Percentiles rank a stretch among this genome's conserved stretches.
These are phyloP conservation scores for Axinella damicornis DNA, from an alignment of 37 sponge, comb jelly and placozoan genomes.

Conservation along the genomic window DNA sequence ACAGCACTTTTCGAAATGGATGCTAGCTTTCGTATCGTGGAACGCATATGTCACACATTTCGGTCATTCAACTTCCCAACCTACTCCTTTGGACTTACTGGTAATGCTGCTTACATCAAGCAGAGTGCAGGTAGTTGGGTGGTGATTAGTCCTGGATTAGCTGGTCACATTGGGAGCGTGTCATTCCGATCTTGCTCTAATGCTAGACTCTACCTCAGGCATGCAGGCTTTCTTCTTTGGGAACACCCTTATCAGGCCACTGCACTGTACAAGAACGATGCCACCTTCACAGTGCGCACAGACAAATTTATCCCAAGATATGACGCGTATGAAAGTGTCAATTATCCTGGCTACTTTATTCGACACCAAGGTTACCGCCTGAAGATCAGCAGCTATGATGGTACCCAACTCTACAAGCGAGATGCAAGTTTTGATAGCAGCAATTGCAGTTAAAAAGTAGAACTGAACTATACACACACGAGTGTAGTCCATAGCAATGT, in stretches of 20 bases:
- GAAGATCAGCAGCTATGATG: constrained; percentile 2
- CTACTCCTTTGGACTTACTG: neutral
- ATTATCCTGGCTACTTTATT: neutral
- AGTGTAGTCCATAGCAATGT: no score
- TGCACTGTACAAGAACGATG: constrained; percentile 5
- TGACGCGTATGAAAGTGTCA: constrained; percentile 2
- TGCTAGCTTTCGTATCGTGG: neutral
- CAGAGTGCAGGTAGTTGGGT: neutral
- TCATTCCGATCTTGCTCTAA: neutral
- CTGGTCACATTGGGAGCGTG: constrained; percentile 6
- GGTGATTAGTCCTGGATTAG: neutral
- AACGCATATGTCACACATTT: neutral
- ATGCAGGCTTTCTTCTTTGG: neutral
- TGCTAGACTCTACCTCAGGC: neutral
- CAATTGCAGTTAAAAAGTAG: no score
- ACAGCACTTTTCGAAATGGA: constrained; percentile 1
- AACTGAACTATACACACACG: no score
- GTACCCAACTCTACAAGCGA: neutral
- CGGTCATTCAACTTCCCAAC: neutral
- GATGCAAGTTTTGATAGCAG: neutral
- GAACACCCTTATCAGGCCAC: neutral
- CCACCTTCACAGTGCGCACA: constrained; percentile 15
- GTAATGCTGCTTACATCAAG: neutral
- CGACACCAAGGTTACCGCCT: neutral
- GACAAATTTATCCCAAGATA: neutral